Base-by-base conservation (phyloP, 2,888 invertebrate species). In the Siphlonurus alternatus region DNA sequence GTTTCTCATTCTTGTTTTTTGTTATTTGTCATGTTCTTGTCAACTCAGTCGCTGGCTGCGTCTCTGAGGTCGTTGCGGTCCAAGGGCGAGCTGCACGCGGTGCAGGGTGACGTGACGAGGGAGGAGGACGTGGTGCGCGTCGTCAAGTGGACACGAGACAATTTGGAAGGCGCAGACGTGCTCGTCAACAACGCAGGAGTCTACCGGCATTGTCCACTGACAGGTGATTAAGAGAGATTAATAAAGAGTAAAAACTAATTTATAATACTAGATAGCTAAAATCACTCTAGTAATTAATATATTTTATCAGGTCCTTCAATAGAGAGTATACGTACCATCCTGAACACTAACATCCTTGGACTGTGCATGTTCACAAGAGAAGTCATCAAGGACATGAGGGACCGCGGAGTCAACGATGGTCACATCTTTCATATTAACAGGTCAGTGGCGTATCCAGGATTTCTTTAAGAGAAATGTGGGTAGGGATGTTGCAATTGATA, bases 181-280 rank as follows among this genome's bases (percentile, higher is more conserved):
- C n/a, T 56, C 7, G 56, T 56, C 7, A 56, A 56, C 56, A 56
- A 56, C 56, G 56, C 56, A 20, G 56, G 56, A n/a, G n/a, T n/a
- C n/a, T n/a, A n/a, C 15, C 20, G 5, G 7, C 10, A n/a, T 51
- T 15, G 10, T n/a, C 10, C 10, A n/a, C 53, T n/a, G 10, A 10
- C 10, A 15, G 10, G 10, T n/a, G 10, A 10, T 10, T 10, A 15
- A 51, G n/a, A 15, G 53, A 51, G n/a, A 51, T 51, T 51, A 51
- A 51, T 51, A n/a, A 51, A 51, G 10, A 15, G 10, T n/a, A 15
- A 15, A 10, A 20, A 20, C 5, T 56, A 18, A 18, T 56, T 56
- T 56, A n/a, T n/a, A n/a, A n/a, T n/a, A n/a, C n/a, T n/a, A n/a
- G n/a, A n/a, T n/a, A n/a, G n/a, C n/a, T n/a, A n/a, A 22, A 18